Evolutionary conservation across 1,140 invertebrate species (phyloP), one percentile per base, ranked within the genome.

Genomic region (Drosophila neocordata): DNA sequence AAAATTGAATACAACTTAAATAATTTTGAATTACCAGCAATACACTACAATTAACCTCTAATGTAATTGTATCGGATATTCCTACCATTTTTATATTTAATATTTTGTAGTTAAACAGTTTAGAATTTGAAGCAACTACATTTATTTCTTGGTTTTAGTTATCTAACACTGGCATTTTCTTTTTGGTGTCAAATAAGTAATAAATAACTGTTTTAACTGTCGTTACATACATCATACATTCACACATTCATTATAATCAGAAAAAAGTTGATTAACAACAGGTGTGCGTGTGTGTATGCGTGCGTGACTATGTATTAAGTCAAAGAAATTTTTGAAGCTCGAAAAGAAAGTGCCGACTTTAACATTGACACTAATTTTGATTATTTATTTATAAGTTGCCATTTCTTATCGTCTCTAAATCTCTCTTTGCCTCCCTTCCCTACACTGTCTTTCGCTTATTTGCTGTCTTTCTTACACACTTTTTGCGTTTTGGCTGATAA

Each of bases 301-400:
- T 35, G 7, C 55, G 12, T 71, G 20, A n/a, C 37, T 22, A 15
- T 65, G 34, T 73, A n/a, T 60, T 53, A 51, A 11, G 15, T 9
- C 15, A 48, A 48, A 48, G 15, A 56, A 67, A 55, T 48, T 74
- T 55, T 74, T 55, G 72, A 63, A 61, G 53, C 20, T 35, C 38
- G 58, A 76, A 64, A 69, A 76, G 73, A 76, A 76, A 76, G 73
- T 76, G 73, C 73, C 76, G 44, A 48, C 8, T 48, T 48, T 48
- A 48, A 48, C 41, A 48, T 48, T 48, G 41, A 48, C 41, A 48
- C 41, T 20, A 48, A 48, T 48, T 48, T 48, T 12, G 41, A 48
- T 48, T 48, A 48, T 48, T 48, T 38, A 38, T n/a, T 38, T 48
- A 56, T 55, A 63, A 58, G 44, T 60, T 31, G 60, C 52, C 27